Evolutionary conservation across 2,113 vertebrate genomes (phyloP).

Genomic region (Phoenicopterus ruber): DNA sequence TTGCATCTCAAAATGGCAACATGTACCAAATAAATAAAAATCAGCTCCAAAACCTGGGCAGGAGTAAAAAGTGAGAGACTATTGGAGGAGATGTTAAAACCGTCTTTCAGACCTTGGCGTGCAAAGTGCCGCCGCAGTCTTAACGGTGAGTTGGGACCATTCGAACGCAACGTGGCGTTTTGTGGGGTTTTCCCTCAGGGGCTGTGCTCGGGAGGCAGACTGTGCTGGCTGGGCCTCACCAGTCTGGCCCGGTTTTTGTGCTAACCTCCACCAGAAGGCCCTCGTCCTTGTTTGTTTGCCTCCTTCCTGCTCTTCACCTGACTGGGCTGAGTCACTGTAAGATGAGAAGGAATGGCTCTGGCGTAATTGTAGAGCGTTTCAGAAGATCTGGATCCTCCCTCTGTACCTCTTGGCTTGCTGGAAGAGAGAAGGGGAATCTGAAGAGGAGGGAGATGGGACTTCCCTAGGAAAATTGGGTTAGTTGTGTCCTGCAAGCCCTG

Average conservation of each 20-base stretch:
- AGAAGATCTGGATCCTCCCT: background rate
- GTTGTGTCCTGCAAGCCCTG: background rate
- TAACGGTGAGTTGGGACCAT: accelerated
- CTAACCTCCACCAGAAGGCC: background rate
- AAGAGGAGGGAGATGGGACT: background rate
- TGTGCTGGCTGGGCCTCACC: background rate
- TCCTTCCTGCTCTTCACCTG: background rate
- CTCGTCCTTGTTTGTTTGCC: background rate
- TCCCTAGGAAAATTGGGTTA: background rate
- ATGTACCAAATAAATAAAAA: background rate
- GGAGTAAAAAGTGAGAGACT: background rate
- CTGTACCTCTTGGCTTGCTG: background rate
- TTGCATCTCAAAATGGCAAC: background rate
- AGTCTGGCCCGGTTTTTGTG: background rate
- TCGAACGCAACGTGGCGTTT: accelerated
- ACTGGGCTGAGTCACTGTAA: background rate
- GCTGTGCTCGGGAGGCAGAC: accelerated
- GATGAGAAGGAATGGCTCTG: background rate
- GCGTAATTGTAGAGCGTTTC: background rate
- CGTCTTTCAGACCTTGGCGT: background rate
- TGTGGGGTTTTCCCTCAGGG: background rate
- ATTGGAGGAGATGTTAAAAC: background rate
- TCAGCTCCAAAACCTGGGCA: background rate
- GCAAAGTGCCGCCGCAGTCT: accelerated
- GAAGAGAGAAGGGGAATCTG: background rate